A percentile compares a stretch with the other conserved stretches of the same genome.
Evolutionary conservation across 2,888 invertebrate genomes (phyloP).

Genomic region (Apoda limacodes): DNA sequence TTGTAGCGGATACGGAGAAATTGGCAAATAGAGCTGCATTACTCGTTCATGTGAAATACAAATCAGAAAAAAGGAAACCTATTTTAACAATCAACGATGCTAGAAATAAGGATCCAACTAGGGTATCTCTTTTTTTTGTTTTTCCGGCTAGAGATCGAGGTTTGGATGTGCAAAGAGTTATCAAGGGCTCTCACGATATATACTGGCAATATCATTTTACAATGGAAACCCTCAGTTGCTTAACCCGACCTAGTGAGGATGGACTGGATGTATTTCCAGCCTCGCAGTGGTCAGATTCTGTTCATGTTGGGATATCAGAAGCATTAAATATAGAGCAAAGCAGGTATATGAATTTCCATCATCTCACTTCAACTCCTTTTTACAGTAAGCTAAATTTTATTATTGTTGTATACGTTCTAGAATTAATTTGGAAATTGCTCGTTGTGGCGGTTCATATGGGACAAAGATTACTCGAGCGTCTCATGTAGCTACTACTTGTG

Average conservation of each 20-base stretch:
- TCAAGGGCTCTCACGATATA: constrained; percentile 67
- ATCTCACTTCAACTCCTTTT: too few relatives aligned
- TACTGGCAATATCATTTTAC: constrained; percentile 76
- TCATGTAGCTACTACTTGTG: constrained; percentile 73
- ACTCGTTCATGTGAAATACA: constrained; percentile 69
- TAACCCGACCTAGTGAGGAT: constrained; percentile 74
- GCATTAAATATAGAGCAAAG: constrained; percentile 66
- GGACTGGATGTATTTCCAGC: constrained; percentile 72
- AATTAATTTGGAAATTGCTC: constrained; percentile 33
- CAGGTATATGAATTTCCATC: too few relatives aligned
- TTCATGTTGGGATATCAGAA: constrained; percentile 62
- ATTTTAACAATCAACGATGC: constrained; percentile 36
- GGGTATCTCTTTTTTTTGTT: constrained; percentile 27
- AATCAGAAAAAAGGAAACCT: constrained; percentile 40
- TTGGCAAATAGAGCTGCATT: constrained; percentile 70
- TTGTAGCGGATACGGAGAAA: constrained; percentile 71
- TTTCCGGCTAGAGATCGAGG: constrained; percentile 41
- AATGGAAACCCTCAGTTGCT: constrained; percentile 74
- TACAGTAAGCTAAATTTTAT: too few relatives aligned
- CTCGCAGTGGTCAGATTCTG: constrained; percentile 69
- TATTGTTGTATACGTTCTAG: too few relatives aligned
- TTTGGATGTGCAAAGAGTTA: constrained; percentile 46
- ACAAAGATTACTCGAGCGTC: constrained; percentile 74
- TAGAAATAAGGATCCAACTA: constrained; percentile 31
- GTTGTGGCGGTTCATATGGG: constrained; percentile 75